Percentiles rank a stretch among this genome's conserved stretches.
Conservation (phyloP, 2,888 invertebrate species). For the Cosmorhoe ocellata region DNA sequence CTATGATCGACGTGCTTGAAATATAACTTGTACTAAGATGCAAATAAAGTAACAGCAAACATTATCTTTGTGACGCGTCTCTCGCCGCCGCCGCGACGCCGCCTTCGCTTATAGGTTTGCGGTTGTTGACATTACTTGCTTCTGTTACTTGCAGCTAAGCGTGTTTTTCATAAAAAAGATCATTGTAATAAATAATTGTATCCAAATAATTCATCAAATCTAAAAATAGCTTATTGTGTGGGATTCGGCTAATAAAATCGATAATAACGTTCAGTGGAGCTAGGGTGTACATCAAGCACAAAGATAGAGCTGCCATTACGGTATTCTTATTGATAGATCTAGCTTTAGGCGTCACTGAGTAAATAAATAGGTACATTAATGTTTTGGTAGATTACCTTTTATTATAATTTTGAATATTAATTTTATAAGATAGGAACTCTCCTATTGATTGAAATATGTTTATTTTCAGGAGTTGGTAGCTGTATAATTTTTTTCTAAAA, state of each 20-base stretch:
- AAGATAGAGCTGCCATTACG: constrained; percentile 10
- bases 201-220: too few species aligned
- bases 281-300: neutral
- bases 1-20: neutral
- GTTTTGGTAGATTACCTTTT: too few species aligned
- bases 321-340: too few species aligned
- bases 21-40: constrained; percentile 1
- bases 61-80: constrained; percentile 26
- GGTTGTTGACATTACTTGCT: constrained; percentile 52
- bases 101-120: constrained; percentile 32
- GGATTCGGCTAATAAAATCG: constrained; percentile 2
- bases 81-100: constrained; percentile 30
- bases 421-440: too few species aligned
- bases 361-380: too few species aligned
- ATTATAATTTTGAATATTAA: too few species aligned
- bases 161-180: neutral
- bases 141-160: constrained; percentile 40
- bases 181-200: too few species aligned
- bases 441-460: too few species aligned
- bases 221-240: too few species aligned
- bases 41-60: constrained; percentile 3
- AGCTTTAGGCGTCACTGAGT: too few species aligned
- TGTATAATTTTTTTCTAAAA: constrained; percentile 50
- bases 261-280: constrained; percentile 4
- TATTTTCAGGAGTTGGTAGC: constrained; percentile 51